phyloP scores from a whole-genome alignment of 2,113 vertebrate genomes.

The Oreotrochilus melanogaster region DNA sequence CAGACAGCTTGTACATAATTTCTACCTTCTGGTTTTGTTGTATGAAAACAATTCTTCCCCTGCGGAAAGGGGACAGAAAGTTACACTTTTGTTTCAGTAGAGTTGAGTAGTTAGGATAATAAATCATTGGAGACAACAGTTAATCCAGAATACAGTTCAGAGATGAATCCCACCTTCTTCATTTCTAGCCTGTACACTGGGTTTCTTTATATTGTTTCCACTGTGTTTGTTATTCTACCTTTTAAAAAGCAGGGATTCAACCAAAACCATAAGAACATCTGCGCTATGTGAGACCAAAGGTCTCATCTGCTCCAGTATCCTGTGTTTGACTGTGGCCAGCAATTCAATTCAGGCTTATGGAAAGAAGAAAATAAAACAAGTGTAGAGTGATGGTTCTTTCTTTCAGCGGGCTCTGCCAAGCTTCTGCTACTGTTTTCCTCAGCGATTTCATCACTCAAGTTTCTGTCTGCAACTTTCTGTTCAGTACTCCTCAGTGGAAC shows the following conservation, averaged over 20 bases:
- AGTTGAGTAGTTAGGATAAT: background rate
- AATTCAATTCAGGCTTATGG: background rate
- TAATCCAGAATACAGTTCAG: background rate
- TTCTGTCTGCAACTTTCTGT: background rate
- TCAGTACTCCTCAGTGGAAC: background rate
- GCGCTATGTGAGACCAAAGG: background rate
- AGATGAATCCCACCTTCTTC: background rate
- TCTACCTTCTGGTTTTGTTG: background rate
- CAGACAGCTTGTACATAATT: background rate
- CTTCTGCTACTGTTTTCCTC: background rate
- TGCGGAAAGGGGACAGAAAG: background rate
- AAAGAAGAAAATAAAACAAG: background rate
- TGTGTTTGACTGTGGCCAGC: background rate
- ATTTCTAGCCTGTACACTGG: background rate
- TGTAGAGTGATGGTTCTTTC: background rate
- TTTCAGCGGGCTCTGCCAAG: background rate
- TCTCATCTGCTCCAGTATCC: background rate
- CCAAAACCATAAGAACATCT: background rate
- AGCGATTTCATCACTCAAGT: background rate
- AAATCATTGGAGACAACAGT: background rate
- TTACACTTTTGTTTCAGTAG: background rate
- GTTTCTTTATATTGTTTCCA: background rate
- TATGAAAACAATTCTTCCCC: background rate
- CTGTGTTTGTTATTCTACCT: background rate
- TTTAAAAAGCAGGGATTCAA: background rate